Percentiles rank a stretch among this genome's conserved stretches.
Evolutionary conservation across 1,140 invertebrate species (phyloP).

Genomic region (Conus ventricosus): DNA sequence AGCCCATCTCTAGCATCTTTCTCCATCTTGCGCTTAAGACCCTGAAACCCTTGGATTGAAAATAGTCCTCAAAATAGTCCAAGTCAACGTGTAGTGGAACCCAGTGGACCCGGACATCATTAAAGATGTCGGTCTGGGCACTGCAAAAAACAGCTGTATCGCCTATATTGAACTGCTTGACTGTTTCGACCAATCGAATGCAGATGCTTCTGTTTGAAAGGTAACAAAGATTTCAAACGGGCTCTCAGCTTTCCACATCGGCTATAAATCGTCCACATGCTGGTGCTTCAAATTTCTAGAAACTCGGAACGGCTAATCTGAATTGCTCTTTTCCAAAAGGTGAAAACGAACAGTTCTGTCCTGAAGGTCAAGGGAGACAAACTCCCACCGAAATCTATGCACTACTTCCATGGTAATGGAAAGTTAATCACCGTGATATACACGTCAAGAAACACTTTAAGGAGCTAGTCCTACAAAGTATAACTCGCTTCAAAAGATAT

Average conservation of each 20-base stretch:
- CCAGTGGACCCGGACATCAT: background rate
- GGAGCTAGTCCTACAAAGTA: too few relatives aligned
- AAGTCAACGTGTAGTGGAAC: background rate
- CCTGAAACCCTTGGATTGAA: background rate
- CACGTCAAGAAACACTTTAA: too few relatives aligned
- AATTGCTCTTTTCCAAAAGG: background rate
- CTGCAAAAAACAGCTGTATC: background rate
- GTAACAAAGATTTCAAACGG: background rate
- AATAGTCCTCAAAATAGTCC: background rate
- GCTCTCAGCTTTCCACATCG: background rate
- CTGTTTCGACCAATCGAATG: background rate
- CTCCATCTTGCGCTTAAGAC: background rate
- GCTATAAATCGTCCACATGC: background rate
- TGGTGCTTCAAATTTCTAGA: background rate
- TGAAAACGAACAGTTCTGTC: background rate
- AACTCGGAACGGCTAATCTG: background rate
- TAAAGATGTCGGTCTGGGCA: background rate
- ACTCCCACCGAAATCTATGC: too few relatives aligned
- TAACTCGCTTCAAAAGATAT: too few relatives aligned
- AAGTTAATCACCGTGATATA: too few relatives aligned
- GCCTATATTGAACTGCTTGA: background rate
- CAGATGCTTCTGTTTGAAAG: background rate
- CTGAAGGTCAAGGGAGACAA: background rate
- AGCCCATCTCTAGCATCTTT: background rate
- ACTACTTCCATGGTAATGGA: too few relatives aligned